Evolutionary conservation across 2,113 vertebrate species (phyloP).

Genomic region (Malaclemys terrapin): DNA sequence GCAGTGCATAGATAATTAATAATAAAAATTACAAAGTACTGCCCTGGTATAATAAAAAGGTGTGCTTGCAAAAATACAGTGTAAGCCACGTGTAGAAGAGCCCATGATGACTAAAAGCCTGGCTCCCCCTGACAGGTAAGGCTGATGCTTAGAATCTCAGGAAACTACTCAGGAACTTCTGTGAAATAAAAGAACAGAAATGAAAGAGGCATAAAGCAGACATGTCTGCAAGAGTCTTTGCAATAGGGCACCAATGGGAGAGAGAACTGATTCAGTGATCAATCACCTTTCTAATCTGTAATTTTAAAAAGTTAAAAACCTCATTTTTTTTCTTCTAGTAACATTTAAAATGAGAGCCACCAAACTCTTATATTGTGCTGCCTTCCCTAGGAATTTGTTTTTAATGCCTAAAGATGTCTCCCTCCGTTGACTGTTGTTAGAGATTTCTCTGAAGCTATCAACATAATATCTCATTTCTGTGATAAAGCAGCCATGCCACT

Average conservation of each 20-base stretch:
- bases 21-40: background rate
- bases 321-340: background rate
- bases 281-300: background rate
- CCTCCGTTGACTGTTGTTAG: background rate
- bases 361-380: background rate
- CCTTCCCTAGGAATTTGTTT: background rate
- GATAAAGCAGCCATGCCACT: background rate
- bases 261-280: background rate
- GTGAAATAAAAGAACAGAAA: background rate
- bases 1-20: conserved; percentile 13
- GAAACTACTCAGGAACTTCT: background rate
- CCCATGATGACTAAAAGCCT: background rate
- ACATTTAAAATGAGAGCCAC: background rate
- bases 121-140: background rate
- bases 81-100: background rate
- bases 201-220: background rate
- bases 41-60: background rate
- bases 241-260: background rate
- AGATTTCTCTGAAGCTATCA: background rate
- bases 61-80: background rate
- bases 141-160: background rate
- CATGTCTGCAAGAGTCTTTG: background rate
- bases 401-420: conserved; percentile 15
- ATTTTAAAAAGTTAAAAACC: background rate
- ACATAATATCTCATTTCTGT: background rate